Evolutionary conservation across 2,888 invertebrate genomes (phyloP).

Genomic region (Graphium colonna): DNA sequence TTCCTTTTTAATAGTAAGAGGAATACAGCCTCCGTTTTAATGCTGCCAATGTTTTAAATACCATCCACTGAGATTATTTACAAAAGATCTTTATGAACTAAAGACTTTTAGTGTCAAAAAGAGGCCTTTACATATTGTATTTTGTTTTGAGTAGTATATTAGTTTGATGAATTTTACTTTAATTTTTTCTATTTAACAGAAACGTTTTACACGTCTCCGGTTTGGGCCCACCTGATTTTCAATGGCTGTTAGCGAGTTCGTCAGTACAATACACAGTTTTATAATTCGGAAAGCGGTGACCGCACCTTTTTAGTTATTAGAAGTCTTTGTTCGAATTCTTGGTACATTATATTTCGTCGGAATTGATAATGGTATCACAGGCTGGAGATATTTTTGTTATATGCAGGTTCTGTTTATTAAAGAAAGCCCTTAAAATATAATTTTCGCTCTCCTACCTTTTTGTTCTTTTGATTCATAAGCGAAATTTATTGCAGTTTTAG

Average conservation of each 20-base stretch:
- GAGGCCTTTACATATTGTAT: neutral
- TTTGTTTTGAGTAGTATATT: slow-evolving; percentile 14
- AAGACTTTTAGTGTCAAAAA: neutral
- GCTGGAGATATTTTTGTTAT: too few species aligned
- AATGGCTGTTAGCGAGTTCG: slow-evolving; percentile 18
- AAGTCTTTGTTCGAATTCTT: slow-evolving; percentile 9
- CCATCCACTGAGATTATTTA: neutral
- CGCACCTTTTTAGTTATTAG: slow-evolving; percentile 11
- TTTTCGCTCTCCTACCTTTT: too few species aligned
- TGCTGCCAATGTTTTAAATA: neutral
- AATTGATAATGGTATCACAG: too few species aligned
- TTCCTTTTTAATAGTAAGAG: too few species aligned
- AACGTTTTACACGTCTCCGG: slow-evolving; percentile 14
- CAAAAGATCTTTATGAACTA: neutral
- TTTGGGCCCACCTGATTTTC: slow-evolving; percentile 17
- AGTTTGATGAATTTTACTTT: slow-evolving; percentile 18
- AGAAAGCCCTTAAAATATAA: too few species aligned
- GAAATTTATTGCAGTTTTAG: too few species aligned
- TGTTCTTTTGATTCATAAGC: too few species aligned
- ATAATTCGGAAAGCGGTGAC: slow-evolving; percentile 16
- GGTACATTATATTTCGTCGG: too few species aligned
- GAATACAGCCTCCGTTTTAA: neutral
- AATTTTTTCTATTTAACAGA: too few species aligned
- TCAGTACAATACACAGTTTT: slow-evolving; percentile 21
- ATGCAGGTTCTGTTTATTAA: too few species aligned